Evolutionary conservation across 2,113 vertebrate genomes (phyloP).

Genomic region (Nothoprocta pentlandii): DNA sequence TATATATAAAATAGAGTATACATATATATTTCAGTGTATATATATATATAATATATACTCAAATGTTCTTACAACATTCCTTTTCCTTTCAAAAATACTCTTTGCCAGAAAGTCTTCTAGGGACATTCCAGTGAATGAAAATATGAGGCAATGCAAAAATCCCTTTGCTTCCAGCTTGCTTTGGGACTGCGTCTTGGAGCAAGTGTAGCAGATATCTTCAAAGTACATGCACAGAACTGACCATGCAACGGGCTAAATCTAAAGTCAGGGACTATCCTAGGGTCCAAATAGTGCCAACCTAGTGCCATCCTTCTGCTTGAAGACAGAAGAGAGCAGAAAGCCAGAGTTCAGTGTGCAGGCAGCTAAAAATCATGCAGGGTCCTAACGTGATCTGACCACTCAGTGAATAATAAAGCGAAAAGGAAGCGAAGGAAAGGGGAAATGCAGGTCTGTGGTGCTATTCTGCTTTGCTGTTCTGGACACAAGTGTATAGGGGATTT

Average conservation of each 20-base stretch:
- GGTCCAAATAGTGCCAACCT: background rate
- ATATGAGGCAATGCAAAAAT: background rate
- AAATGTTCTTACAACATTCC: background rate
- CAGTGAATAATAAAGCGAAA: background rate
- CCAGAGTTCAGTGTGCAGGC: background rate
- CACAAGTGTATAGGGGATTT: rapidly evolving
- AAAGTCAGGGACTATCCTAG: background rate
- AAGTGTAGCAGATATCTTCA: background rate
- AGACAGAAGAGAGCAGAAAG: background rate
- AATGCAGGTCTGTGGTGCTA: background rate
- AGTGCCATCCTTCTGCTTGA: background rate
- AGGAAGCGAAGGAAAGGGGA: background rate
- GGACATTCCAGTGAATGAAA: background rate
- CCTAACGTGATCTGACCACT: background rate
- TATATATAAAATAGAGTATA: too few relatives aligned
- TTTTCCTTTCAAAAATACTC: background rate
- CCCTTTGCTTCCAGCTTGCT: background rate
- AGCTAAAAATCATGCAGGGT: background rate
- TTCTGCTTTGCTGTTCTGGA: background rate
- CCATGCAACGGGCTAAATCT: background rate
- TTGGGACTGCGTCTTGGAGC: background rate
- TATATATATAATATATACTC: background rate
- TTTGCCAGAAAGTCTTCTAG: background rate
- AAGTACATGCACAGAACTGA: background rate
- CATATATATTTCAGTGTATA: too few relatives aligned